Conservation (phyloP, 2,888 invertebrate species). For the Coelopa pilipes region DNA sequence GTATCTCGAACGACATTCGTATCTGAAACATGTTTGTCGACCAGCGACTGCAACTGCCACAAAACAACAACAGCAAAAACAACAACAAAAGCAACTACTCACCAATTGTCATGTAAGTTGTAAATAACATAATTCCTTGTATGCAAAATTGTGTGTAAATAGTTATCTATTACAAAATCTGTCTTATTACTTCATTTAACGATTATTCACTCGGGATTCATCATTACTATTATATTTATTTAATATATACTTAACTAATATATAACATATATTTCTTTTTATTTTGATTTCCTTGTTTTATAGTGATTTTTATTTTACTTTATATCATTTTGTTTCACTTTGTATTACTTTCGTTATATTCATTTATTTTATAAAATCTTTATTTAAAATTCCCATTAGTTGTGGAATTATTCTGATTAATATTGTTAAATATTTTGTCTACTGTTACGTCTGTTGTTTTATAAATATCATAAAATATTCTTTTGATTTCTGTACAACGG, state of each 20-base stretch:
- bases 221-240: constrained; percentile 1
- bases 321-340: too few species aligned
- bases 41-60: not conserved
- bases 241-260: constrained; percentile 4
- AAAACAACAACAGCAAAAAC: not conserved
- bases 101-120: constrained; percentile 53
- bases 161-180: constrained; percentile 25
- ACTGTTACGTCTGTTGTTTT: too few species aligned
- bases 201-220: constrained; percentile 14
- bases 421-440: too few species aligned
- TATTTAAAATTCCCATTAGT: too few species aligned
- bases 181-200: too few species aligned
- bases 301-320: too few species aligned
- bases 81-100: constrained; percentile 35
- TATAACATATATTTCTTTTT: not conserved
- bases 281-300: not conserved
- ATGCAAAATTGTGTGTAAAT: constrained; percentile 35
- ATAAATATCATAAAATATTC: too few species aligned
- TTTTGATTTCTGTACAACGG: too few species aligned
- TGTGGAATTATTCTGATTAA: too few species aligned
- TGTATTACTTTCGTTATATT: not conserved
- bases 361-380: constrained; percentile 3
- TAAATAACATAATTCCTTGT: constrained; percentile 49
- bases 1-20: not conserved
- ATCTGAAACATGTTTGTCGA: not conserved